A percentile compares a stretch with the other conserved stretches of the same genome.
These are phyloP conservation scores for Arctia plantaginis DNA, from an alignment of 2,888 invertebrate species.

Conservation along the genomic window DNA sequence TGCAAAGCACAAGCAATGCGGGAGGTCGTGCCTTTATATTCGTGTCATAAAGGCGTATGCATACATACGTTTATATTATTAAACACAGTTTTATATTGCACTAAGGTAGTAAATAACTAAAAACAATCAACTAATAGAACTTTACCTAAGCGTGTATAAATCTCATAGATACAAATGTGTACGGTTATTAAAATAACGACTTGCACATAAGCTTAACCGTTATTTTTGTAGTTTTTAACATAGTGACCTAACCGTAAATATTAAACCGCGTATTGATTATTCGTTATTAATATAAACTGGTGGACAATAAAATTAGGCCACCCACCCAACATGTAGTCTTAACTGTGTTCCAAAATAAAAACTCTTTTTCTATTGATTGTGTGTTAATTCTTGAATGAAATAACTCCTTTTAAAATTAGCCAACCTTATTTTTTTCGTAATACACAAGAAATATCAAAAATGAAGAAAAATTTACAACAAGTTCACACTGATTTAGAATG, in stretches of 20 bases:
- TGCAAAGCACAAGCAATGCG: conserved; percentile 8
- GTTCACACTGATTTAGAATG: too few species aligned
- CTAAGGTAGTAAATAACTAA: conserved; percentile 29
- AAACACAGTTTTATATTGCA: conserved; percentile 42
- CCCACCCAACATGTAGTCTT: too few species aligned
- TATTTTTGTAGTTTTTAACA: conserved; percentile 33
- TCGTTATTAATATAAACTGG: background rate
- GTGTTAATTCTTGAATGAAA: too few species aligned
- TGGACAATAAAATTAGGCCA: too few species aligned
- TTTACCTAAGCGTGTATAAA: conserved; percentile 33
- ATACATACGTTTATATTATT: conserved; percentile 23
- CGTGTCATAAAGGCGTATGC: conserved; percentile 34
- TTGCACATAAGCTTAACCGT: conserved; percentile 39
- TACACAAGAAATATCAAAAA: too few species aligned
- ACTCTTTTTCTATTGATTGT: too few species aligned
- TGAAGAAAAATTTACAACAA: too few species aligned
- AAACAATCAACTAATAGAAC: conserved; percentile 27
- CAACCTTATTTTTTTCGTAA: too few species aligned
- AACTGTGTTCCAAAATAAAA: too few species aligned
- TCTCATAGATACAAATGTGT: conserved; percentile 39
- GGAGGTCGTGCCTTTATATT: conserved; percentile 41
- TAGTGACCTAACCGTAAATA: background rate
- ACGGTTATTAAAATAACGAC: conserved; percentile 47
- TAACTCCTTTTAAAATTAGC: too few species aligned
- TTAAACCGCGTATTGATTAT: conserved; percentile 15